Evolutionary conservation across 2,797 vertebrate genomes (phyloP).

Genomic region (Tokudaia tokunoshimensis): DNA sequence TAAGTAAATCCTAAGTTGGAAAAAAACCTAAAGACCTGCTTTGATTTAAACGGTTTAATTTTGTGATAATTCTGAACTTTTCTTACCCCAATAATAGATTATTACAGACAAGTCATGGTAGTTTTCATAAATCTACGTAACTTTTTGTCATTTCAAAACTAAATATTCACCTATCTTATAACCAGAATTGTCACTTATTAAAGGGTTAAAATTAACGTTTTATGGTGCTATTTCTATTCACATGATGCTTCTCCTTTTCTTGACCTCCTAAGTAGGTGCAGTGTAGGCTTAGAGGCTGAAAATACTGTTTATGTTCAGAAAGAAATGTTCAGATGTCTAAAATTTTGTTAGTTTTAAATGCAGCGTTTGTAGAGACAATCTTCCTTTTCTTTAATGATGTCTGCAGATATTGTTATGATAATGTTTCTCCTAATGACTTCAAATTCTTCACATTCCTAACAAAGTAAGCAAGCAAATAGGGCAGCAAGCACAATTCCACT

Average conservation of each 20-base stretch:
- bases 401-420: constrained; percentile 1
- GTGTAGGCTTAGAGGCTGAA: not conserved
- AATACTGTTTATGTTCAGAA: constrained; percentile 24
- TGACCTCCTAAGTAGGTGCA: not conserved
- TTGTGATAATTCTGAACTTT: constrained; percentile 29
- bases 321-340: not conserved
- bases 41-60: not conserved
- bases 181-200: not conserved
- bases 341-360: constrained; percentile 7
- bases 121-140: not conserved
- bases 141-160: constrained; percentile 22
- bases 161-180: not conserved
- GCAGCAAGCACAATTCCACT: constrained; percentile 63
- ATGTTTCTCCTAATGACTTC: not conserved
- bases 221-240: not conserved
- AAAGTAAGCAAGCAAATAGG: constrained; percentile 28
- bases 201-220: not conserved
- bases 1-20: not conserved
- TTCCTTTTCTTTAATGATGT: not conserved
- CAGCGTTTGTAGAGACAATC: not conserved
- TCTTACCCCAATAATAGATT: not conserved
- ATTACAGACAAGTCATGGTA: not conserved
- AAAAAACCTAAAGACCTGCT: constrained; percentile 15
- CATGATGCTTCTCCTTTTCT: not conserved
- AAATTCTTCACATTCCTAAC: not conserved